Percentiles rank a stretch among this genome's conserved stretches.
These are phyloP conservation scores for Drosophila pullipes DNA, from an alignment of 2,888 invertebrate species.

Conservation along the genomic window DNA sequence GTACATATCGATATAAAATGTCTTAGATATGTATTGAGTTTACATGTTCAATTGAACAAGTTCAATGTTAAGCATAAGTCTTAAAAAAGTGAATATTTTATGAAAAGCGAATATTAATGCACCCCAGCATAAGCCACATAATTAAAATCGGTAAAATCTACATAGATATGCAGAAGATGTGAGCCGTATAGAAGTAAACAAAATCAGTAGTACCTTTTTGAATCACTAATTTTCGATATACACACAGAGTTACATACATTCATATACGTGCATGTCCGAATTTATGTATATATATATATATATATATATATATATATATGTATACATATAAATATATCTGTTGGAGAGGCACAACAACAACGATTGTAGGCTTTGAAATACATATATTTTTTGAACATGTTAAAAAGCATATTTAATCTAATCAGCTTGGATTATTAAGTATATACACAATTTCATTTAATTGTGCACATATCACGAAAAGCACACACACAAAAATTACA, in stretches of 20 bases:
- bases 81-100: constrained; percentile 27
- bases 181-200: neutral
- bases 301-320: constrained; percentile 1
- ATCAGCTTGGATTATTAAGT: neutral
- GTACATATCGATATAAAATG: constrained; percentile 4
- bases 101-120: constrained; percentile 10
- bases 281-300: neutral
- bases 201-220: neutral
- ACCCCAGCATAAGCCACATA: neutral
- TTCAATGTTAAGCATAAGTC: constrained; percentile 14
- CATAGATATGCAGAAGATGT: neutral
- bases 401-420: neutral
- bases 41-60: constrained; percentile 18
- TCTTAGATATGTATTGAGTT: neutral
- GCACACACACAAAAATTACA: neutral
- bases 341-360: constrained; percentile 3
- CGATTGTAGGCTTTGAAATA: constrained; percentile 16
- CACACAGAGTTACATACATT: neutral
- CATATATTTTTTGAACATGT: neutral
- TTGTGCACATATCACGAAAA: neutral
- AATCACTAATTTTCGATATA: neutral
- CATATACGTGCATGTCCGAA: neutral
- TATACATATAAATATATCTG: constrained; percentile 5
- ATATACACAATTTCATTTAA: neutral
- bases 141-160: neutral